phyloP scores from a whole-genome alignment of 2,888 invertebrate genomes.

The Lycocerus yunnanus region DNA sequence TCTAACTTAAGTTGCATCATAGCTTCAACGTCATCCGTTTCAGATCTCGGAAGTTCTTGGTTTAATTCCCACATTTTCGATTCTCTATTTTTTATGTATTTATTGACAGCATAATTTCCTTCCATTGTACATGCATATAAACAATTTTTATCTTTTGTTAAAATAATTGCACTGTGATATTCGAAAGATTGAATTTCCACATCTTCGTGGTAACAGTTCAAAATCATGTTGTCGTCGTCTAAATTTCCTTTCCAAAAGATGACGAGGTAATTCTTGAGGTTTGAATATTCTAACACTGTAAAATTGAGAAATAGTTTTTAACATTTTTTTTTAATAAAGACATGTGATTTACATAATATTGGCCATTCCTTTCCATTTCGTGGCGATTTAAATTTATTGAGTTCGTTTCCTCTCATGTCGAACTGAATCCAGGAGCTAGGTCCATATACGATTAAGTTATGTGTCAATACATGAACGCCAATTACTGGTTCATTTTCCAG shows the following conservation, averaged over 20 bases:
- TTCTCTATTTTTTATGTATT: constrained; percentile 55
- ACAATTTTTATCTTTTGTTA: constrained; percentile 68
- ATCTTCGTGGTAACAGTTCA: constrained; percentile 65
- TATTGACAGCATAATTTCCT: constrained; percentile 61
- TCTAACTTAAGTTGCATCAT: constrained; percentile 84
- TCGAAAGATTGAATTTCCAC: constrained; percentile 61
- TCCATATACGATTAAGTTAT: constrained; percentile 78
- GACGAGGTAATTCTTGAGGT: constrained; percentile 69
- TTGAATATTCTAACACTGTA: constrained; percentile 75
- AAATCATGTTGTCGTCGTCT: constrained; percentile 73
- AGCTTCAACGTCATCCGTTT: constrained; percentile 75
- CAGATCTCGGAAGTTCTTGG: constrained; percentile 66
- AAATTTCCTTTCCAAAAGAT: constrained; percentile 83
- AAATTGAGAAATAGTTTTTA: constrained; percentile 28
- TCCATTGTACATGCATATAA: constrained; percentile 74
- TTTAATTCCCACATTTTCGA: constrained; percentile 67
- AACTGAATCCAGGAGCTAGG: constrained; percentile 76
- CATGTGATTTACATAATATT: constrained; percentile 64
- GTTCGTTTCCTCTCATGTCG: constrained; percentile 75
- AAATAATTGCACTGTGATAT: constrained; percentile 71
- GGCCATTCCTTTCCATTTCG: constrained; percentile 69
- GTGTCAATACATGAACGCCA: constrained; percentile 70
- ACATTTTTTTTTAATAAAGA: not conserved
- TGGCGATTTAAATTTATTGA: constrained; percentile 63
- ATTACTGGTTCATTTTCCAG: constrained; percentile 68